These are phyloP conservation scores for Drosophila pruinosa DNA, from an alignment of 1,140 invertebrate species.

Conservation along the genomic window DNA sequence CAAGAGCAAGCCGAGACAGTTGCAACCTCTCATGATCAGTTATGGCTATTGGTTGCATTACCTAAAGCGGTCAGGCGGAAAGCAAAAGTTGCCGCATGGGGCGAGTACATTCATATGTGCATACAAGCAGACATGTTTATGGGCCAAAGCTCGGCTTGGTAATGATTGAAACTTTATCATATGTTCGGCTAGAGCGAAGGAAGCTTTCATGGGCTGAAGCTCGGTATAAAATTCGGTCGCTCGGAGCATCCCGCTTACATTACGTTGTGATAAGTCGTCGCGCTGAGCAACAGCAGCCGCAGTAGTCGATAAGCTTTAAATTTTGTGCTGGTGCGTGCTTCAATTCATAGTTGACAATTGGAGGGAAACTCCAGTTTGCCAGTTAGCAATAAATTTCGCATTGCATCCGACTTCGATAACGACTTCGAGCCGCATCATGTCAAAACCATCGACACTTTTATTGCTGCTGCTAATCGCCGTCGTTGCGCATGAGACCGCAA, in stretches of 20 bases:
- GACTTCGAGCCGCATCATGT: constrained; percentile 39
- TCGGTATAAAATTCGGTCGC: constrained; percentile 61
- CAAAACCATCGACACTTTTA: constrained; percentile 48
- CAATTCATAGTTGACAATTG: constrained; percentile 10
- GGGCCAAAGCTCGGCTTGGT: constrained; percentile 35
- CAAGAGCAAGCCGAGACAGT: not conserved
- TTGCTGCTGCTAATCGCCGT: constrained; percentile 64
- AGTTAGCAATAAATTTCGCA: constrained; percentile 26
- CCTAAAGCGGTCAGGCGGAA: constrained; percentile 37
- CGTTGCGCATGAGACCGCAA: constrained; percentile 58
- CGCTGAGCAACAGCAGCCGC: constrained; percentile 43
- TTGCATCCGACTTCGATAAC: constrained; percentile 5
- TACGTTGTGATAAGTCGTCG: constrained; percentile 64
- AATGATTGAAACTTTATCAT: constrained; percentile 18
- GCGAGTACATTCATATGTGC: not conserved
- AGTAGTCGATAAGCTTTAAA: not conserved
- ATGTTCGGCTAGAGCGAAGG: not conserved
- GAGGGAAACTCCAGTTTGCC: not conserved
- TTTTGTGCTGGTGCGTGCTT: constrained; percentile 22
- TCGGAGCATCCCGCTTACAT: constrained; percentile 66
- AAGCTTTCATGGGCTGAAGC: constrained; percentile 56
- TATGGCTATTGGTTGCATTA: constrained; percentile 30
- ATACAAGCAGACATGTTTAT: constrained; percentile 17
- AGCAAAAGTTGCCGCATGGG: constrained; percentile 30
- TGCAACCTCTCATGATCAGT: constrained; percentile 24